Base-by-base conservation (phyloP, 92 coral and sea anemone species). In the Umimayanthus kanabou region DNA sequence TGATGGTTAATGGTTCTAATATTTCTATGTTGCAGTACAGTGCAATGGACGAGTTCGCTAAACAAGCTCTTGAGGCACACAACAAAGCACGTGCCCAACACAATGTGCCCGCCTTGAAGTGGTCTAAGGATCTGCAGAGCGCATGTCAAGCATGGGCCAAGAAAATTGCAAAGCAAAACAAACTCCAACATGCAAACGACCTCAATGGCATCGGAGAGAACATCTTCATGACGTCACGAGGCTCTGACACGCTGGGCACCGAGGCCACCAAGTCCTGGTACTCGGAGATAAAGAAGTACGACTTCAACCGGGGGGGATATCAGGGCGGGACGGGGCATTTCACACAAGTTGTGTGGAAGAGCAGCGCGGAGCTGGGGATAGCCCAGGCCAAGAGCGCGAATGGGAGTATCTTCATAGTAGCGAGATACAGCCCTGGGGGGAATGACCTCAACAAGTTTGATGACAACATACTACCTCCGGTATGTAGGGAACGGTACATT, bases 371-470 rank as follows among this genome's bases (percentile, higher is more conserved):
- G 91, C 88, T 95, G 49, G 98, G 98, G 78, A 86, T 95, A 92
- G 98, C 97, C 25, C 89, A 92, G n/a, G 93, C 98, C n/a, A 92
- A 94, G 89, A 72, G 94, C 26, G 80, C 90, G 37, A 85, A 95
- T 67, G 98, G 98, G 23, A 69, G 79, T 71, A 93, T 93, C 23
- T 95, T 65, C 81, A 96, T 95, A 25, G 98, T 95, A 73, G 95
- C 92, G 20, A 88, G 98, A 28, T 95, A 95, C 86, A 89, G 88
- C 30, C 98, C 98, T 0, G 96, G 89, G 3, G 98, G 98, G 8
- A 95, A 95, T 73, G 85, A 89, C 75, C 87, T 94, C 83, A 92
- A 88, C 29, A 80, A 85, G 22, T 95, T 89, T 61, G 90, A 89
- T 55, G 95, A 80, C 1, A 95, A 95, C 82, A 92, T 95, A 55